Conservation (phyloP, 2,888 invertebrate species). For the Chrysina gloriosa region DNA sequence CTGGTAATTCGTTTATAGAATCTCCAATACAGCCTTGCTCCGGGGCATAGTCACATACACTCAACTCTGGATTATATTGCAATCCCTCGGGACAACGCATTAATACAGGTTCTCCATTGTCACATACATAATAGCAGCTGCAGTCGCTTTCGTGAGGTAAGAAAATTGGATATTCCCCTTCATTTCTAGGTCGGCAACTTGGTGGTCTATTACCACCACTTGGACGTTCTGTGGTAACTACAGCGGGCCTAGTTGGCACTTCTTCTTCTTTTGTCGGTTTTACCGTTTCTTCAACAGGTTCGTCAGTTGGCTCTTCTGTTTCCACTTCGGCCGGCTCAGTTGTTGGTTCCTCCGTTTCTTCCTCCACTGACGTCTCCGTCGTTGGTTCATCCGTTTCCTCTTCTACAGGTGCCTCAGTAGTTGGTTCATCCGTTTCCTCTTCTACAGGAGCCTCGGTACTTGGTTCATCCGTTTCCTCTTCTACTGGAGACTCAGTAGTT, state of each 20-base stretch:
- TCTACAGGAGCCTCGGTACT: neutral
- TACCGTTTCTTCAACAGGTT: neutral
- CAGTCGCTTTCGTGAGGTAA: conserved; percentile 18
- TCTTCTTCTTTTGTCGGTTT: too few species aligned
- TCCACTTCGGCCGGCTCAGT: neutral
- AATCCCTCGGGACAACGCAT: neutral
- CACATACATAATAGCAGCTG: conserved; percentile 10
- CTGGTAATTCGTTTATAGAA: too few species aligned
- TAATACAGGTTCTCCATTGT: neutral
- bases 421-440: neutral
- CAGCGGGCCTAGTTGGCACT: too few species aligned
- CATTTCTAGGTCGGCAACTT: too few species aligned
- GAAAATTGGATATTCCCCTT: neutral
- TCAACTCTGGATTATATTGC: conserved; percentile 4
- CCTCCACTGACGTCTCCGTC: neutral
- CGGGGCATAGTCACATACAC: conserved; percentile 19
- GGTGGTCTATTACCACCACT: too few species aligned
- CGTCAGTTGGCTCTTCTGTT: neutral
- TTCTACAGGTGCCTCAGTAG: too few species aligned
- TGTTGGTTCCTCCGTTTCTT: neutral
- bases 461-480: neutral
- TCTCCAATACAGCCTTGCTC: too few species aligned
- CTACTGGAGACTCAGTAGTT: too few species aligned
- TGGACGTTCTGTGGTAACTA: too few species aligned
- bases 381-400: neutral